These are phyloP conservation scores for Leptopterna dolabrata DNA, from an alignment of 2,888 invertebrate genomes.

Conservation along the genomic window DNA sequence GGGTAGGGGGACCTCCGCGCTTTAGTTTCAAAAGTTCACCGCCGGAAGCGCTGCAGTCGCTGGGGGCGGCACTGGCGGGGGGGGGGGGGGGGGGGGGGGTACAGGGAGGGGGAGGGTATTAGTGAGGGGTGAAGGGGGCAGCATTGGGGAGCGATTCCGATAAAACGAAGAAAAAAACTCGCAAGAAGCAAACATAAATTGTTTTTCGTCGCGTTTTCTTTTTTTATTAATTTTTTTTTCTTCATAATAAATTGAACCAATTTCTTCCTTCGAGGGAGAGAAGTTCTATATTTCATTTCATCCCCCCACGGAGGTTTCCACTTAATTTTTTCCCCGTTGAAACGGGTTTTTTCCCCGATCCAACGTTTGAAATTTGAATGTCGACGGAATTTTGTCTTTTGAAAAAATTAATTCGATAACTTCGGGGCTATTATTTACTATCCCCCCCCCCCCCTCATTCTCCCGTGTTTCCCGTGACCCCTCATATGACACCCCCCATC, in stretches of 20 bases:
- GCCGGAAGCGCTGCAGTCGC: constrained; percentile 49
- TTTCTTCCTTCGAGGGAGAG: neutral
- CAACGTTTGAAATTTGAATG: too few species aligned
- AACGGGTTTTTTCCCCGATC: too few species aligned
- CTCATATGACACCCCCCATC: neutral
- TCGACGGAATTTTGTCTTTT: too few species aligned
- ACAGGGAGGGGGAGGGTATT: neutral
- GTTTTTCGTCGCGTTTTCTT: too few species aligned
- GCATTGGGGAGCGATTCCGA: neutral
- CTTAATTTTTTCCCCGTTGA: too few species aligned
- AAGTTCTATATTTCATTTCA: neutral
- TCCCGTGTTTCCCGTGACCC: neutral
- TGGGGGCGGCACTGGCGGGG: neutral
- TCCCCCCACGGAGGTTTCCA: too few species aligned
- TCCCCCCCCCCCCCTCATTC: neutral
- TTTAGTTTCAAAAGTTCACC: constrained; percentile 57
- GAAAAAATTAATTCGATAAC: too few species aligned
- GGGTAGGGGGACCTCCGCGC: constrained; percentile 38
- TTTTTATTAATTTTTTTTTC: too few species aligned
- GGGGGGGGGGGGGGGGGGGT: neutral
- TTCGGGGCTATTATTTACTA: too few species aligned
- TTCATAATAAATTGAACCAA: too few species aligned
- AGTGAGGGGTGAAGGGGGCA: neutral
- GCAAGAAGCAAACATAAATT: too few species aligned
- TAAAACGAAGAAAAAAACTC: neutral